Conservation (phyloP, 2,888 invertebrate genomes). For the Melitaea athalia region DNA sequence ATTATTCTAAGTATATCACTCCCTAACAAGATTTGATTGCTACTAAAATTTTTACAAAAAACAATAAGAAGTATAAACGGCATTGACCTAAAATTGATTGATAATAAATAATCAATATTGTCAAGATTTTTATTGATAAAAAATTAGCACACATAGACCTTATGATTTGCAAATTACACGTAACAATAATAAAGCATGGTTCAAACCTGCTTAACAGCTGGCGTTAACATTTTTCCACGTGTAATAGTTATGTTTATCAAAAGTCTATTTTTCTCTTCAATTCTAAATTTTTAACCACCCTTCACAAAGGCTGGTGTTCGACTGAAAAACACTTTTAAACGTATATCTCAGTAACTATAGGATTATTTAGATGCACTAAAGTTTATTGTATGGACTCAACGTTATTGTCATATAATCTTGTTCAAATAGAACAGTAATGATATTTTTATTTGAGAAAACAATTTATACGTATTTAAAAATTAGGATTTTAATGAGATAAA, state of each 20-base stretch:
- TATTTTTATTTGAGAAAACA: slow-evolving; percentile 4
- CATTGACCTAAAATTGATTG: too few species aligned
- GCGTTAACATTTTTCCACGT: slow-evolving; percentile 20
- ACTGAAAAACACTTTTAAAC: neutral
- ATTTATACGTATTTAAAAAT: neutral
- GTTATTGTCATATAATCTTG: slow-evolving; percentile 22
- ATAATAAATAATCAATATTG: too few species aligned
- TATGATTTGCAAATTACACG: neutral
- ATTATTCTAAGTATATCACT: too few species aligned
- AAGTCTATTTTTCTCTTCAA: neutral
- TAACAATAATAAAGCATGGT: neutral
- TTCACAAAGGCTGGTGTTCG: neutral
- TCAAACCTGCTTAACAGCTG: slow-evolving; percentile 29
- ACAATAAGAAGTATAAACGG: too few species aligned
- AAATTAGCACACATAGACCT: too few species aligned
- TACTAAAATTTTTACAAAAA: too few species aligned
- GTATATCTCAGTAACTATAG: neutral
- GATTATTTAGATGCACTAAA: slow-evolving; percentile 12
- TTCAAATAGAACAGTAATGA: slow-evolving; percentile 15
- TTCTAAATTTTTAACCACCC: neutral
- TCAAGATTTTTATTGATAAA: too few species aligned
- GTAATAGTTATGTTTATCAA: neutral
- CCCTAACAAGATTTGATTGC: too few species aligned
- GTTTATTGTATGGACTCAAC: slow-evolving; percentile 19
- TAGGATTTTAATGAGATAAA: too few species aligned